Evolutionary conservation across 1,140 invertebrate species (phyloP).

Genomic region (Drosophila nebulosa): DNA sequence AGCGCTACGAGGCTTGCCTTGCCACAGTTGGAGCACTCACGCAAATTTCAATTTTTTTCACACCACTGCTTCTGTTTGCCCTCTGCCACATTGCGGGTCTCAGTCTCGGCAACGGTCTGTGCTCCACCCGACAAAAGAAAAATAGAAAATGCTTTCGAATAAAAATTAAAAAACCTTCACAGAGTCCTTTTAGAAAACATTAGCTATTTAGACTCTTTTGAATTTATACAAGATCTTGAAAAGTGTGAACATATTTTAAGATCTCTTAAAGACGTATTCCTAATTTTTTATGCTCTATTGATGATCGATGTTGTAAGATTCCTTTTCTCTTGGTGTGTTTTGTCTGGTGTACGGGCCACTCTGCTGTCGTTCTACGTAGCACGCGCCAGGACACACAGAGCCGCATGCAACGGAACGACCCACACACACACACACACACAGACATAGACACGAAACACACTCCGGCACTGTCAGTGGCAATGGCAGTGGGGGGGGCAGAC

Average conservation of each 20-base stretch:
- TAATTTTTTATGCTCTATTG: no score
- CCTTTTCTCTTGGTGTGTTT: background rate
- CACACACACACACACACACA: slow-evolving; percentile 28
- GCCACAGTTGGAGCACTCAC: slow-evolving; percentile 76
- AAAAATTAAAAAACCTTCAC: background rate
- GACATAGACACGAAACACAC: slow-evolving; percentile 11
- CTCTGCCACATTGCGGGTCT: slow-evolving; percentile 66
- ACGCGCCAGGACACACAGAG: slow-evolving; percentile 66
- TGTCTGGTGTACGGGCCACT: slow-evolving; percentile 40
- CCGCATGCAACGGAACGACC: slow-evolving; percentile 33
- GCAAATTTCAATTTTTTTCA: slow-evolving; percentile 80
- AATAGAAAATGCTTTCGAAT: background rate
- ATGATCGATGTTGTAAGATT: no score
- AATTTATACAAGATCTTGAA: no score
- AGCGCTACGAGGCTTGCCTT: slow-evolving; percentile 24
- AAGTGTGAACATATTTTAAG: no score
- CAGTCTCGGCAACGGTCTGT: slow-evolving; percentile 8
- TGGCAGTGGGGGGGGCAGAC: background rate
- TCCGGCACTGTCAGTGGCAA: background rate
- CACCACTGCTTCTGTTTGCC: slow-evolving; percentile 73
- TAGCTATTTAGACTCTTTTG: no score
- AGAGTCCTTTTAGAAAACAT: no score
- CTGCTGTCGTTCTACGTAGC: slow-evolving; percentile 67
- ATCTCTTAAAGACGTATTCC: no score
- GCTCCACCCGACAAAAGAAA: slow-evolving; percentile 42